These are phyloP conservation scores for Peromyscus leucopus DNA, from an alignment of 2,113 vertebrate genomes.

Conservation along the genomic window DNA sequence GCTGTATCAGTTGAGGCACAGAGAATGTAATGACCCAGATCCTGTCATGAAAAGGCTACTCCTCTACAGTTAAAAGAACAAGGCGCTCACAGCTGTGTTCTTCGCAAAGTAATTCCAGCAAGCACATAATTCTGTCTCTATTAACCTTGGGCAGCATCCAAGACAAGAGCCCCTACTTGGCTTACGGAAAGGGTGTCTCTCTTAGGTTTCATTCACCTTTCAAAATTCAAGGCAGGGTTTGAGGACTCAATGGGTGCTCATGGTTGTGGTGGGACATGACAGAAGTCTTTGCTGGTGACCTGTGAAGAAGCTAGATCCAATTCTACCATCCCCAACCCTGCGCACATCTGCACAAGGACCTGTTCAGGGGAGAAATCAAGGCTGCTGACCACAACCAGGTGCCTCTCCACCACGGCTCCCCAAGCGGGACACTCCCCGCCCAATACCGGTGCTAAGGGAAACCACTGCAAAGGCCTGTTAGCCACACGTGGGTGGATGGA, in stretches of 20 bases:
- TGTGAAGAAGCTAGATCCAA: not conserved
- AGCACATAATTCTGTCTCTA: constrained; percentile 30
- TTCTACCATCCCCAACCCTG: not conserved
- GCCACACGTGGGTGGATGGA: not conserved
- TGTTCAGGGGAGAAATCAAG: not conserved
- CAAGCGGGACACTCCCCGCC: not conserved
- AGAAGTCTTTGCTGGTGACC: not conserved
- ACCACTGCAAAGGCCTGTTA: not conserved
- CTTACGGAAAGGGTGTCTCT: not conserved
- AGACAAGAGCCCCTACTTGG: not conserved
- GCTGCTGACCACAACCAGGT: not conserved
- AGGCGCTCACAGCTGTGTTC: not conserved
- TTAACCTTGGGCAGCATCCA: constrained; percentile 1
- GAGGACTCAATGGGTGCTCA: not conserved
- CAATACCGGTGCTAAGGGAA: not conserved
- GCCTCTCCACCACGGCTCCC: not conserved
- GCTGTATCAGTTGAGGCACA: not conserved
- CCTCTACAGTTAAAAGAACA: not conserved
- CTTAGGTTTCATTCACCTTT: not conserved
- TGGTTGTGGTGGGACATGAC: not conserved
- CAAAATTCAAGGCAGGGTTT: not conserved
- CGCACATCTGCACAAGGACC: not conserved
- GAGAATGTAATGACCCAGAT: not conserved
- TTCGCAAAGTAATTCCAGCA: constrained; percentile 10
- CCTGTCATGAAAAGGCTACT: not conserved